phyloP scores from a whole-genome alignment of 2,113 vertebrate genomes.

The Camelus bactrianus region DNA sequence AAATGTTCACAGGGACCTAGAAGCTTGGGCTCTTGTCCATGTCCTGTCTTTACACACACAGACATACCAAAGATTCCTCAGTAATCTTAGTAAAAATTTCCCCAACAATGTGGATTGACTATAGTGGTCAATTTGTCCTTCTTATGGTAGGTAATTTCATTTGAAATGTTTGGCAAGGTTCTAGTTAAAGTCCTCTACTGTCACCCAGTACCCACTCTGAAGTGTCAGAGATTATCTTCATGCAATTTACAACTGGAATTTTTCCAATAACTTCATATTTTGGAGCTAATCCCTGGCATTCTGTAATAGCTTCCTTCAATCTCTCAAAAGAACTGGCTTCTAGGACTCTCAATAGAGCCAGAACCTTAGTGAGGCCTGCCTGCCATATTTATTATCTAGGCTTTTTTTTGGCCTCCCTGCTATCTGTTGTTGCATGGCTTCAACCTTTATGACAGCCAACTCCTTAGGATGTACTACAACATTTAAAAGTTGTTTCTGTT shows the following conservation, averaged over 20 bases:
- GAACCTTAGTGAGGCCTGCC: background rate
- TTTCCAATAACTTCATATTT: slow-evolving; percentile 6
- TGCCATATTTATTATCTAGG: background rate
- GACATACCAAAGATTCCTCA: background rate
- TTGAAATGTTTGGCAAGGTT: background rate
- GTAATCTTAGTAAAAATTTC: background rate
- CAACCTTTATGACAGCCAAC: background rate
- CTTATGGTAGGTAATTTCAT: background rate
- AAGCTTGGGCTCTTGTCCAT: background rate
- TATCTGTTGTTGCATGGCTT: background rate
- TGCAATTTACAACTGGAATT: background rate
- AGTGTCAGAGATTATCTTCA: background rate
- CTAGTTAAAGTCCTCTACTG: background rate
- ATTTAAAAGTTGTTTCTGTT: slow-evolving; percentile 48
- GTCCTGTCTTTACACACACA: background rate
- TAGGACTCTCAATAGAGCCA: background rate
- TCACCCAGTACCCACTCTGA: background rate
- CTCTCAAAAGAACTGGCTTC: background rate
- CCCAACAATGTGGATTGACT: background rate
- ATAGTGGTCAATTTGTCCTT: background rate
- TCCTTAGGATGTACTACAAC: background rate
- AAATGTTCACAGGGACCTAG: background rate
- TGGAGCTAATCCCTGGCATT: background rate
- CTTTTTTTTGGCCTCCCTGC: background rate
- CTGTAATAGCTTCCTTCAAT: background rate